phyloP scores from a whole-genome alignment of 2,797 vertebrate genomes.

The Chelmon rostratus region DNA sequence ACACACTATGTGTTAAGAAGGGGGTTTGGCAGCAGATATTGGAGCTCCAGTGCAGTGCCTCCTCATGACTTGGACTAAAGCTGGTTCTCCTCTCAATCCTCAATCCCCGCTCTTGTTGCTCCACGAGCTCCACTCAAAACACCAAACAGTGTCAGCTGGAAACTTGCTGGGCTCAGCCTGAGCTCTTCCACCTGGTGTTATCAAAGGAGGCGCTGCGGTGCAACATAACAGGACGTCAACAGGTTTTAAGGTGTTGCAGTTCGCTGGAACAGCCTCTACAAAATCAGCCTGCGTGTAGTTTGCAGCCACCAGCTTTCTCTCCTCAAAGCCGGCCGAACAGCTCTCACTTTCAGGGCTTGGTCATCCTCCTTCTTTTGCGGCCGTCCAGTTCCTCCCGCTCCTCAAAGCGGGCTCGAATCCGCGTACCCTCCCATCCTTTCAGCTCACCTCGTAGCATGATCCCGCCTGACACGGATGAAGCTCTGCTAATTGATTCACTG shows the following conservation, averaged over 20 bases:
- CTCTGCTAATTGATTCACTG: conserved; percentile 72
- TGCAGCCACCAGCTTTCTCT: conserved; percentile 21
- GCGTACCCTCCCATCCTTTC: conserved; percentile 48
- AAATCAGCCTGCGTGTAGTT: conserved; percentile 34
- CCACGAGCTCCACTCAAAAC: conserved; percentile 35
- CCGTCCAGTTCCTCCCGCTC: conserved; percentile 28
- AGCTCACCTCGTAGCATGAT: conserved; percentile 47
- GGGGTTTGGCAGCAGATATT: conserved; percentile 33
- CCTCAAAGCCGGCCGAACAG: conserved; percentile 31
- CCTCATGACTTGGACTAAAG: conserved; percentile 40
- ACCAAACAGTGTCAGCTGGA: conserved; percentile 48
- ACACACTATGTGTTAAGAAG: conserved; percentile 37
- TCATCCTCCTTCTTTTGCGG: conserved; percentile 38
- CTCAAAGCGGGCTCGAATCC: conserved; percentile 48
- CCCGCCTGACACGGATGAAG: conserved; percentile 44
- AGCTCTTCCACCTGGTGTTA: conserved; percentile 34
- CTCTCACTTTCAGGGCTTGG: conserved; percentile 30
- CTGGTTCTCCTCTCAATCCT: conserved; percentile 42
- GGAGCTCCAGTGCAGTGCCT: conserved; percentile 19
- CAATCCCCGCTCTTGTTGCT: conserved; percentile 25
- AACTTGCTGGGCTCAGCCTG: conserved; percentile 28
- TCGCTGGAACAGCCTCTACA: conserved; percentile 1
- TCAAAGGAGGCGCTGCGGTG: conserved; percentile 10
- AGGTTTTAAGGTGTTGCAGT: conserved; percentile 3
- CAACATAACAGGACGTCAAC: conserved; percentile 23